These are phyloP conservation scores for Anoplolepis gracilipes DNA, from an alignment of 1,140 invertebrate genomes.

Conservation along the genomic window DNA sequence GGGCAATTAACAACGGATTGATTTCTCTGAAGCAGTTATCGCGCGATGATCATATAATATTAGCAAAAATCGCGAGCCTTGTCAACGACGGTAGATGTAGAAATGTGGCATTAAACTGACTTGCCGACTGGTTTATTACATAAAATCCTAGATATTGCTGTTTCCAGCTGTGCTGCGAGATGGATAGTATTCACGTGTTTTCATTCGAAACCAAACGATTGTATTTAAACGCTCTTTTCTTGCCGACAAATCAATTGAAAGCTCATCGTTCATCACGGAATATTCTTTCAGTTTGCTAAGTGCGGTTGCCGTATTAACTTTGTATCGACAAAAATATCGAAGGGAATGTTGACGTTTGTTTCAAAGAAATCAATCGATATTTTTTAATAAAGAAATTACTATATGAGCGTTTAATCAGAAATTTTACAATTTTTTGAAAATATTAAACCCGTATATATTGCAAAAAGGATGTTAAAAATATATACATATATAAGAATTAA, in stretches of 20 bases:
- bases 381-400: neutral
- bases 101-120: conserved; percentile 35
- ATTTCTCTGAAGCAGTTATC: conserved; percentile 47
- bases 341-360: neutral
- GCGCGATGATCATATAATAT: conserved; percentile 29
- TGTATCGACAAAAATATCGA: conserved; percentile 37
- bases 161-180: conserved; percentile 42
- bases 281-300: neutral
- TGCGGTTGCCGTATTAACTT: conserved; percentile 16
- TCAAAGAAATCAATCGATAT: neutral
- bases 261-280: conserved; percentile 14
- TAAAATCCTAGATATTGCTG: conserved; percentile 47
- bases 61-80: conserved; percentile 47
- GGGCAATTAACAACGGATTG: conserved; percentile 25
- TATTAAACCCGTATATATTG: neutral
- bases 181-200: conserved; percentile 23
- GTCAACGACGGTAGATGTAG: conserved; percentile 21
- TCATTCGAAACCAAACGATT: conserved; percentile 28
- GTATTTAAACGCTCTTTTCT: conserved; percentile 30
- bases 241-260: conserved; percentile 48
- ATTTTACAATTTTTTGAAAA: neutral
- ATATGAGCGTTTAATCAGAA: no score
- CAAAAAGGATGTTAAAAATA: no score
- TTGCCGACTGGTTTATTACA: conserved; percentile 33
- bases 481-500: neutral